Evolutionary conservation across 2,797 vertebrate species (phyloP), one percentile per base, ranked within the genome.

Genomic region (Pachyuromys duprasi): DNA sequence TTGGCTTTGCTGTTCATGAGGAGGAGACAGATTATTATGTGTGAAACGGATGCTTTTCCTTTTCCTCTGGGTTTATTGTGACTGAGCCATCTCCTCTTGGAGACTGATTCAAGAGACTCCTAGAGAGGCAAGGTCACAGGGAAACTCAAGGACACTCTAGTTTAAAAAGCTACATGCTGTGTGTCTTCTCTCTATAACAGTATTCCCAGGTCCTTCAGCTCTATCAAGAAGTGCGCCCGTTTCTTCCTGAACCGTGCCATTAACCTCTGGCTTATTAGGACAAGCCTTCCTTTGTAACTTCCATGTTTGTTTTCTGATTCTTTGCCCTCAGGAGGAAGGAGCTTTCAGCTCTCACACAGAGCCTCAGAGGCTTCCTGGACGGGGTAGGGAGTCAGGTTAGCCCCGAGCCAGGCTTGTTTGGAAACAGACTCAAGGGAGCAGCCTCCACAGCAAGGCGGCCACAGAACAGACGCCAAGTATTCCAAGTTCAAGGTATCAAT

Each of bases 401-500:
- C 7, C 8, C 53, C 14, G 31, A 26, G 42, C 60, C 76, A 70
- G 55, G 33, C 20, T 8, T 26, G 39, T 78, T 63, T 24, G 53
- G 78, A 22, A 55, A 67, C 2, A 13, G 74, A 57, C 36, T n/a
- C 84, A 55, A 57, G 82, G 69, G 13, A 69, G 76, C 26, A 24
- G 24, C 17, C 42, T 39, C 78, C 76, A 13, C 62, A 88, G 88
- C 36, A 80, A 75, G 70, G 65, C 53, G 62, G 76, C 57, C 49
- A n/a, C 12, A 83, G 70, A 55, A 26, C 62, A 15, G 82, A 69
- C 12, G 89, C 42, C 81, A 75, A 14, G 75, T 55, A 86, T 36
- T 88, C 88, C 78, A 87, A 96, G 93, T 90, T 91, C 86, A 94
- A 42, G 36, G 20, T 75, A 89, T 80, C 53, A 90, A 90, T 82